Conservation (phyloP, 2,113 vertebrate species). For the Guaruba guarouba region DNA sequence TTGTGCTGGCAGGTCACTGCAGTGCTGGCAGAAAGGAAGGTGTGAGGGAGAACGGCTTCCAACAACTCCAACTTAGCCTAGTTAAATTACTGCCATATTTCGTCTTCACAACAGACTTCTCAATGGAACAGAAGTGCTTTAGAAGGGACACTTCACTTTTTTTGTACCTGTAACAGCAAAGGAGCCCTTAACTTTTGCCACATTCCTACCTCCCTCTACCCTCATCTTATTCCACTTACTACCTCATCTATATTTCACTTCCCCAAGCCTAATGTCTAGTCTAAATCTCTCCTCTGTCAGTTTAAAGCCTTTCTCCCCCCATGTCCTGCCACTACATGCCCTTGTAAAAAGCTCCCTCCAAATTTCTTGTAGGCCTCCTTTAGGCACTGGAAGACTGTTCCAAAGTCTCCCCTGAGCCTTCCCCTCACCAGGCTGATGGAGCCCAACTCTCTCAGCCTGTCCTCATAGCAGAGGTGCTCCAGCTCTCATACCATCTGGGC, state of each 20-base stretch:
- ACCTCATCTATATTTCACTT: not conserved
- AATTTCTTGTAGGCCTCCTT: not conserved
- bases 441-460: not conserved
- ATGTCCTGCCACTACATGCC: not conserved
- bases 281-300: not conserved
- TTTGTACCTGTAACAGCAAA: not conserved
- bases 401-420: not conserved
- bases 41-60: not conserved
- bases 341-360: not conserved
- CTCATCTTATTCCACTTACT: not conserved
- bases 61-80: not conserved
- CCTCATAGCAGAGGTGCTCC: not conserved
- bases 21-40: not conserved
- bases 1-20: not conserved
- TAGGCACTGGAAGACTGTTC: not conserved
- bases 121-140: not conserved
- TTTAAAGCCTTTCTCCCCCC: not conserved
- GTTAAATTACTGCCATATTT: not conserved
- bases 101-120: not conserved
- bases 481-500: not conserved
- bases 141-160: not conserved
- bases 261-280: not conserved
- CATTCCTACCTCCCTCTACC: not conserved
- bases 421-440: not conserved
- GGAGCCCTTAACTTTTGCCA: not conserved